Base-by-base conservation (phyloP, 2,888 invertebrate species). In the Phanerotoma sp. region DNA sequence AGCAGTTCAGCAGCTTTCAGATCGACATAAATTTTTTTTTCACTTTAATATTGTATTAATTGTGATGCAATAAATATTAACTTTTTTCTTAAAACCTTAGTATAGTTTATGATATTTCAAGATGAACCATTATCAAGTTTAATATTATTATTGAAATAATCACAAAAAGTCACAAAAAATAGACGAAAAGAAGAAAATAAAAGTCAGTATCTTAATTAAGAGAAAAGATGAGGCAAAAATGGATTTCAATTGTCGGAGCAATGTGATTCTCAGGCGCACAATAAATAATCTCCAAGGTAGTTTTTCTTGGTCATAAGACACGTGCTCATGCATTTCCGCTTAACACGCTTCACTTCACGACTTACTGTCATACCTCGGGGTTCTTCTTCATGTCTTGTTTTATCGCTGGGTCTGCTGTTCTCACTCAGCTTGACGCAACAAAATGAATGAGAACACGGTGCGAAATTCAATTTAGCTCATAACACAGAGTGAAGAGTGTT, bases 201-300 rank as follows among this genome's bases (percentile, higher is more conserved):
- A n/a, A n/a, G n/a, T n/a, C n/a, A n/a, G n/a, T n/a, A n/a, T n/a
- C n/a, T 25, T 25, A 25, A 25, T 25, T 25, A 25, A 25, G 9
- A 25, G 25, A 25, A 25, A 25, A 25, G 25, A 7, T 7, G 25
- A 5, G 9, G 9, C 25, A 25, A 25, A 18, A 38, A 18, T 18
- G 18, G 20, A 38, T 18, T 38, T 38, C 18, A 20, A 38, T 38
- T 38, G 18, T 20, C 11, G 16, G 18, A 38, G 11, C 18, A 62
- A 65, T 68, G 68, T 69, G 72, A 72, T 69, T 66, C 66, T 62
- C 56, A 46, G 37, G 55, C 54, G 60, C 63, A 69, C 70, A 71
- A 72, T 69, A 67, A 70, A 72, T 72, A 67, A 66, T 64, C 66
- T 61, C 65, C 65, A 66, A 64, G 61, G 64, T 56, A 63, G 61